phyloP scores from a whole-genome alignment of 2,797 vertebrate species.

The Mormyrops boulengeri region DNA sequence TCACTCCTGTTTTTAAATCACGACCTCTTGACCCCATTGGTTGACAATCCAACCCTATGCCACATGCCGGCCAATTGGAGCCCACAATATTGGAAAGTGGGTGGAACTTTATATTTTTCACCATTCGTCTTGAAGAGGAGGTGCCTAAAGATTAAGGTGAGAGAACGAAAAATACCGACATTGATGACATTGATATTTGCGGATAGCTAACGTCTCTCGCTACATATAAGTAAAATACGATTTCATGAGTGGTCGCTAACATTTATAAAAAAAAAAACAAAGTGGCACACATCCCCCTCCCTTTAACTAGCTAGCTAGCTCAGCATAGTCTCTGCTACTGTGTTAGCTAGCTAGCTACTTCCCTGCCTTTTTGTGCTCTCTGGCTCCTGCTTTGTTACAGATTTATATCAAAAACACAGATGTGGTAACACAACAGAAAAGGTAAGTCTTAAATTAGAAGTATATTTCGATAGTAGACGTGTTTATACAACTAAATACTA shows the following conservation, averaged over 20 bases:
- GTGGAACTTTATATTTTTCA: conserved; percentile 47
- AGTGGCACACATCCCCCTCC: conserved; percentile 42
- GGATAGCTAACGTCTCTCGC: conserved; percentile 51
- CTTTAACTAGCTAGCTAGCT: conserved; percentile 48
- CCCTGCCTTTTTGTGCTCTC: conserved; percentile 44
- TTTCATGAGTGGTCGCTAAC: conserved; percentile 47
- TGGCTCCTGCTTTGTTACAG: conserved; percentile 70
- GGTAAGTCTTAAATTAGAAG: conserved; percentile 65
- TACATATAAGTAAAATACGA: conserved; percentile 52
- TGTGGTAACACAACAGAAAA: conserved; percentile 80
- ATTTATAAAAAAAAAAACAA: conserved; percentile 43
- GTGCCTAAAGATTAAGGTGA: conserved; percentile 41
- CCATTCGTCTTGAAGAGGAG: conserved; percentile 34
- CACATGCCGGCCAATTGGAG: conserved; percentile 44
- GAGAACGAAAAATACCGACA: conserved; percentile 55
- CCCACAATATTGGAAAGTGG: conserved; percentile 59
- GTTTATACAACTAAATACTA: conserved; percentile 31
- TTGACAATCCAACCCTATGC: conserved; percentile 18
- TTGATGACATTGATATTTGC: conserved; percentile 68
- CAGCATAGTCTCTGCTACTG: conserved; percentile 11
- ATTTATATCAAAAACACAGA: conserved; percentile 73
- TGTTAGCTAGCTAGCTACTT: conserved; percentile 54
- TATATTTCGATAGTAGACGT: conserved; percentile 27
- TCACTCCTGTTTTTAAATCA: conserved; percentile 46
- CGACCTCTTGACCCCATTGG: conserved; percentile 26